These are phyloP conservation scores for Melanophora roralis DNA, from an alignment of 2,888 invertebrate genomes.

Conservation along the genomic window DNA sequence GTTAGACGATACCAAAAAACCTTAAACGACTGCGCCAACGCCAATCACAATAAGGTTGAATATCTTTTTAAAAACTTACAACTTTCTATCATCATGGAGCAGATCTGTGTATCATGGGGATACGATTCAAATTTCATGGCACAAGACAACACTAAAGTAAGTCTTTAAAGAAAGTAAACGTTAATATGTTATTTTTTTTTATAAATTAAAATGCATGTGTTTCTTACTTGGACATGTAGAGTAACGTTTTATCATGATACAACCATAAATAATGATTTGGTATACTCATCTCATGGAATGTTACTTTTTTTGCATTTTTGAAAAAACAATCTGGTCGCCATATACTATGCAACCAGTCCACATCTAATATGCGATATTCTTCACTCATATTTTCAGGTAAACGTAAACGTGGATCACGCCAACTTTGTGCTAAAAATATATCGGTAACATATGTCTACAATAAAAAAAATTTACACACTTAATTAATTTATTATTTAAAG, in stretches of 20 bases:
- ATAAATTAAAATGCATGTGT: background rate
- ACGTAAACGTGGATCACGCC: slow-evolving; percentile 92
- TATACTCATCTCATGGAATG: slow-evolving; percentile 96
- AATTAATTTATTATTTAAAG: background rate
- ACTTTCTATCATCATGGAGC: slow-evolving; percentile 96
- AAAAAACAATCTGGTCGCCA: slow-evolving; percentile 97
- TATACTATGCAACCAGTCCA: slow-evolving; percentile 92
- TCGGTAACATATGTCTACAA: slow-evolving; percentile 93
- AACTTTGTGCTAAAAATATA: slow-evolving; percentile 94
- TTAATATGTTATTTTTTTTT: background rate
- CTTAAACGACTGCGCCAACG: no score
- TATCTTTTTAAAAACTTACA: slow-evolving; percentile 80
- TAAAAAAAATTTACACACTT: slow-evolving; percentile 2
- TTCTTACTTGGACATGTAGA: slow-evolving; percentile 94
- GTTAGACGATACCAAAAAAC: no score
- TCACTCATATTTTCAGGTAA: slow-evolving; percentile 96
- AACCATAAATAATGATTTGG: slow-evolving; percentile 95
- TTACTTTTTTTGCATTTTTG: slow-evolving; percentile 95
- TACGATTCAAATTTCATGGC: slow-evolving; percentile 97
- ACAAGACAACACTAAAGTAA: slow-evolving; percentile 92
- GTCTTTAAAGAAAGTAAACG: slow-evolving; percentile 79
- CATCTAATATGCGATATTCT: slow-evolving; percentile 91
- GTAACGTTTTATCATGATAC: slow-evolving; percentile 92
- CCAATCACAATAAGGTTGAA: background rate
- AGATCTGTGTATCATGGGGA: slow-evolving; percentile 95